Evolutionary conservation across 2,888 invertebrate genomes (phyloP).

Genomic region (Andrena camellia): DNA sequence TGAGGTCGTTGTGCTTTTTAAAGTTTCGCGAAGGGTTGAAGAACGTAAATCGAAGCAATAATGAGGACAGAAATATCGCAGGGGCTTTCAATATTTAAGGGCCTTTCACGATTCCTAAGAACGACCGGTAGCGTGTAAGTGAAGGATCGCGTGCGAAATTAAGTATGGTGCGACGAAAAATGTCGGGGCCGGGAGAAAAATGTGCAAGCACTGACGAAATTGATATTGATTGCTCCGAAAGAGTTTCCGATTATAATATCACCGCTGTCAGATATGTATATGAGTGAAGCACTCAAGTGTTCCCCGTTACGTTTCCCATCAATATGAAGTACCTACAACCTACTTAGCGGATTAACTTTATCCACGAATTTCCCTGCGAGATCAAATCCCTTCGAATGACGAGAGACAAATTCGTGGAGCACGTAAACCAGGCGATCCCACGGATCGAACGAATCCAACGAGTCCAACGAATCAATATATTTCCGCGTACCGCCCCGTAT

Average conservation of each 20-base stretch:
- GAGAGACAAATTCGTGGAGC: not conserved
- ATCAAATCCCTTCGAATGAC: not conserved
- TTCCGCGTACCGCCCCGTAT: not conserved
- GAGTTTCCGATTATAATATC: conserved; percentile 23
- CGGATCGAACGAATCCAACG: not conserved
- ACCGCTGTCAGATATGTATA: not conserved
- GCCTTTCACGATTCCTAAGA: not conserved
- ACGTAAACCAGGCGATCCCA: conserved; percentile 4
- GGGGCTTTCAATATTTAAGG: conserved; percentile 2
- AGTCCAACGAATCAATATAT: conserved; percentile 42
- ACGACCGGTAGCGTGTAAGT: conserved; percentile 10
- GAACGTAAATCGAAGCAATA: too few species aligned
- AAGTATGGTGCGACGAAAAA: not conserved
- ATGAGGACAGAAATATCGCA: not conserved
- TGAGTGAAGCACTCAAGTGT: not conserved
- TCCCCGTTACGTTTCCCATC: not conserved
- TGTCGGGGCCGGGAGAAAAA: conserved; percentile 14
- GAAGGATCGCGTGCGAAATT: conserved; percentile 20
- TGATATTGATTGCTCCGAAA: conserved; percentile 26
- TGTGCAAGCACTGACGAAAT: not conserved
- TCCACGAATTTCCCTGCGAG: too few species aligned
- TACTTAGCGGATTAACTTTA: too few species aligned
- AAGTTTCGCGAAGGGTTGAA: too few species aligned
- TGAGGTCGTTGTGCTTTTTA: too few species aligned
- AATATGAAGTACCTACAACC: not conserved